Percentiles rank a stretch among this genome's conserved stretches.
Conservation (phyloP, 2,113 vertebrate genomes). For the Todiramphus saurophagus region DNA sequence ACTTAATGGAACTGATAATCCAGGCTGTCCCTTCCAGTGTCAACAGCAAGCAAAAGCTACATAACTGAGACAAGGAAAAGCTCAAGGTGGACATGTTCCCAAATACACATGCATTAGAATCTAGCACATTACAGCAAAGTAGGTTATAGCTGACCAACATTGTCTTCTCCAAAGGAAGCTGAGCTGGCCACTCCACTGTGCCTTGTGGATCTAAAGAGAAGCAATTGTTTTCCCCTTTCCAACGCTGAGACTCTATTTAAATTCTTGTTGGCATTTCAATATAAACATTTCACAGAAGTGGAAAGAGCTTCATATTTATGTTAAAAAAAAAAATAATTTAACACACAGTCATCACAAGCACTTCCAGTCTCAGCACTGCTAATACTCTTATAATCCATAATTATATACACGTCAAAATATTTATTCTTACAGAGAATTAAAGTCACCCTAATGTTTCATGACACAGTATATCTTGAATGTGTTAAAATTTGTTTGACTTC, state of each 20-base stretch:
- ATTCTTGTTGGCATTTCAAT: not conserved
- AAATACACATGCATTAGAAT: not conserved
- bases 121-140: not conserved
- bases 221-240: not conserved
- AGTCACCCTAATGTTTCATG: not conserved
- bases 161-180: not conserved
- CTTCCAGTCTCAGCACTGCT: not conserved
- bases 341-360: not conserved
- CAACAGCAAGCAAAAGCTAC: not conserved
- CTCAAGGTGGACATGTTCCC: not conserved
- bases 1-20: not conserved
- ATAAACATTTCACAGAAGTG: not conserved
- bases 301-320: not conserved
- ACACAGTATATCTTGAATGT: not conserved
- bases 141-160: not conserved
- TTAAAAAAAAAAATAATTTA: not conserved
- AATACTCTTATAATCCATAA: not conserved
- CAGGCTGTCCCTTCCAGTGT: not conserved
- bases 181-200: not conserved
- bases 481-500: not conserved
- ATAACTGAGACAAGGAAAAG: not conserved
- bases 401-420: not conserved
- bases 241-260: not conserved
- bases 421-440: not conserved
- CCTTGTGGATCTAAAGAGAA: not conserved